Conservation (phyloP, 2,888 invertebrate genomes). For the Rotaria macrura region DNA sequence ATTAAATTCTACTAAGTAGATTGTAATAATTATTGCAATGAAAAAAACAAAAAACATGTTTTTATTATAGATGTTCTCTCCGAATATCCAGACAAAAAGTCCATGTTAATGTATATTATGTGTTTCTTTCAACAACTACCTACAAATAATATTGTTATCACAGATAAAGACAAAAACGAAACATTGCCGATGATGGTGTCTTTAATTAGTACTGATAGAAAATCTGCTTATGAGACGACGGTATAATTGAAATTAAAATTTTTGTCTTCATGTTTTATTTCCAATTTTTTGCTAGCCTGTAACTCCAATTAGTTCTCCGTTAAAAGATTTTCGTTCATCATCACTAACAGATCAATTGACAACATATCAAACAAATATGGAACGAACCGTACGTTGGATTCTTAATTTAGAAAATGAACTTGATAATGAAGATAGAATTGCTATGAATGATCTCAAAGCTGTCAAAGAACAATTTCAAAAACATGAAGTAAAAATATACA, state of each 20-base stretch:
- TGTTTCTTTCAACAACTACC: constrained; percentile 74
- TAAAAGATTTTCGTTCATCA: neutral
- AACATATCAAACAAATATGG: constrained; percentile 68
- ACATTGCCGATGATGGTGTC: no score
- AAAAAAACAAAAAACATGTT: no score
- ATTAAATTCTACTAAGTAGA: no score
- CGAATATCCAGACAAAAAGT: constrained; percentile 78
- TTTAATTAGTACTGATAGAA: no score
- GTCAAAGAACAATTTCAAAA: constrained; percentile 67
- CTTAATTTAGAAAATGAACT: constrained; percentile 77
- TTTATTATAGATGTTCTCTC: constrained; percentile 66
- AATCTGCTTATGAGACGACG: no score
- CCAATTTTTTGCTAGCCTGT: no score
- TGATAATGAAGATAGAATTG: constrained; percentile 43
- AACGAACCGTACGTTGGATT: constrained; percentile 75
- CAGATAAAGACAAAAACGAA: neutral
- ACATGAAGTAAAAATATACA: constrained; percentile 58
- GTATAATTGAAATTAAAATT: no score
- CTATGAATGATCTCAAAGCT: constrained; percentile 53
- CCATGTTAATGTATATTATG: constrained; percentile 89
- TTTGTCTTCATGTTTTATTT: no score
- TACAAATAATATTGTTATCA: neutral
- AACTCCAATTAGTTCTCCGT: neutral
- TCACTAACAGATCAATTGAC: constrained; percentile 18
- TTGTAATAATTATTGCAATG: no score